Conservation (phyloP, 1,140 invertebrate genomes). For the Zaprionus nigranus region DNA sequence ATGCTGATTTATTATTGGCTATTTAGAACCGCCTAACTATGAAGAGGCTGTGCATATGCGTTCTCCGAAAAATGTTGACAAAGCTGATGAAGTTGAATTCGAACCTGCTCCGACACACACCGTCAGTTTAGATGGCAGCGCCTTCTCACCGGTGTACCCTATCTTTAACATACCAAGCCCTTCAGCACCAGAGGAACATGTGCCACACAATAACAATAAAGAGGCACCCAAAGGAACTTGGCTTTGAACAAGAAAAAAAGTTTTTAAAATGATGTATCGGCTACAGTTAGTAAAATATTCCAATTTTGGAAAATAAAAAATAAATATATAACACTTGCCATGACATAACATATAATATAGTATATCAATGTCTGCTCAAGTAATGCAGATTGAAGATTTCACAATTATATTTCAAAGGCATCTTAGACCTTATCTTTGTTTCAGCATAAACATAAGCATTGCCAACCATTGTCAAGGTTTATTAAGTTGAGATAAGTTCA, state of each 20-base stretch:
- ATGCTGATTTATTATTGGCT: background rate
- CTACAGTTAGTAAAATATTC: background rate
- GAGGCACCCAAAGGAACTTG: constrained; percentile 62
- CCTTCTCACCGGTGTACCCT: constrained; percentile 68
- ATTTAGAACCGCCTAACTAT: constrained; percentile 69
- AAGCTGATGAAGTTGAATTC: constrained; percentile 18
- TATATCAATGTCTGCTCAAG: background rate
- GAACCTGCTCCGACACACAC: constrained; percentile 42
- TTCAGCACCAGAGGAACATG: constrained; percentile 30
- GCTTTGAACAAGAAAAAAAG: constrained; percentile 36
- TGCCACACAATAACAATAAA: constrained; percentile 29
- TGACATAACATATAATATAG: background rate
- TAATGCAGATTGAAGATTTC: background rate
- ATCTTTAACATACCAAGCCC: constrained; percentile 75
- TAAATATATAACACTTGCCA: background rate
- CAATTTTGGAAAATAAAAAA: background rate
- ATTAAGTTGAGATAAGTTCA: constrained; percentile 7
- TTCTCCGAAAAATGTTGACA: background rate
- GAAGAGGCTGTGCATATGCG: constrained; percentile 73
- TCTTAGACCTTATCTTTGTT: constrained; percentile 36
- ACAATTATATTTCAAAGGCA: background rate
- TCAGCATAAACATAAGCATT: constrained; percentile 25
- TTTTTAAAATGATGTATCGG: background rate
- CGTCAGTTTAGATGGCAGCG: constrained; percentile 53
- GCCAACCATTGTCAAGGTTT: constrained; percentile 54